phyloP scores from a whole-genome alignment of 1,140 invertebrate genomes.

The Aphaenogaster ashmeadi region DNA sequence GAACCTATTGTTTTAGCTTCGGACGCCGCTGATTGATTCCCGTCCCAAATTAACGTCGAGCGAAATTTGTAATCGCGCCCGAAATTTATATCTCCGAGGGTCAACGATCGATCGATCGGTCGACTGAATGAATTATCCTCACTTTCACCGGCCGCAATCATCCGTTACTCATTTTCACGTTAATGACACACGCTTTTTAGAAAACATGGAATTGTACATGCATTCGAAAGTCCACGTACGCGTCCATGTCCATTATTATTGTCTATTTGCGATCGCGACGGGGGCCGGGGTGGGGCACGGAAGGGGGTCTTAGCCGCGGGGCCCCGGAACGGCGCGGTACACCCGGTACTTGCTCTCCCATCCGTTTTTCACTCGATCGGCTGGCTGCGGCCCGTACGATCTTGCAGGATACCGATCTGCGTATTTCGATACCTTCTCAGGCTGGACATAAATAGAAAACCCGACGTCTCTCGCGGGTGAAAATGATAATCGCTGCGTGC shows the following conservation, averaged over 20 bases:
- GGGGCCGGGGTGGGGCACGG: not conserved
- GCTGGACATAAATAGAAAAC: slow-evolving; percentile 74
- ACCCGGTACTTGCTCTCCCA: slow-evolving; percentile 75
- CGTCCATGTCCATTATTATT: slow-evolving; percentile 18
- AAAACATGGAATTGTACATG: slow-evolving; percentile 15
- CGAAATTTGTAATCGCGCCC: not conserved
- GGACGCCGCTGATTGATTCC: not conserved
- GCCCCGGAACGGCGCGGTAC: slow-evolving; percentile 57
- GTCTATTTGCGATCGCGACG: slow-evolving; percentile 3
- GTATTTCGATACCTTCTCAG: slow-evolving; percentile 77
- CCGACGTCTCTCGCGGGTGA: slow-evolving; percentile 45
- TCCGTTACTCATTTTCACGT: not conserved
- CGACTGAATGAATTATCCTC: slow-evolving; percentile 20
- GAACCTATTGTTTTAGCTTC: not conserved
- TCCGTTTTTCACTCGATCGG: slow-evolving; percentile 79
- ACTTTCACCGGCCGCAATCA: slow-evolving; percentile 37
- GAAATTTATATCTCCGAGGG: not conserved
- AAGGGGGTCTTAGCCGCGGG: slow-evolving; percentile 15
- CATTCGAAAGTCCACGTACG: slow-evolving; percentile 37
- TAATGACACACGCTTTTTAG: slow-evolving; percentile 35
- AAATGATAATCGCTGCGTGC: slow-evolving; percentile 16
- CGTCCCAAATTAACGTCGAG: not conserved
- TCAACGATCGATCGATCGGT: slow-evolving; percentile 32
- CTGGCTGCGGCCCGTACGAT: slow-evolving; percentile 74
- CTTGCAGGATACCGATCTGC: slow-evolving; percentile 75